These are phyloP conservation scores for Meloidogyne floridensis DNA, from an alignment of 1,140 invertebrate genomes.

Conservation along the genomic window DNA sequence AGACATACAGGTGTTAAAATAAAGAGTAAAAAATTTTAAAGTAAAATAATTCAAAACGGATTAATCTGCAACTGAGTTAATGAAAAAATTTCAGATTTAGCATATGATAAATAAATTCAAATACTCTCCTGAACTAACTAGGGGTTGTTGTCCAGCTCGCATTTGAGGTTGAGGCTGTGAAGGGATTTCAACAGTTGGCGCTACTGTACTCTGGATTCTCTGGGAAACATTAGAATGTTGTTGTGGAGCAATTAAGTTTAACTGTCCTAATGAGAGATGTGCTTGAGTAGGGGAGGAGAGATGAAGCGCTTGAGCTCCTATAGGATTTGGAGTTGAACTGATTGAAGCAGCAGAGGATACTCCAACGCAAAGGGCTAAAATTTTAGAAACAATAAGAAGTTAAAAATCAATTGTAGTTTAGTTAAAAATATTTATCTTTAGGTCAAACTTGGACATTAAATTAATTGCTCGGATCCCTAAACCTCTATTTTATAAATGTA, in stretches of 20 bases:
- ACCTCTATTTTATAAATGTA: too few species aligned
- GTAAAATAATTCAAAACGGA: too few species aligned
- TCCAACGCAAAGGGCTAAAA: slow-evolving; percentile 22
- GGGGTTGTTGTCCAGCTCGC: not conserved
- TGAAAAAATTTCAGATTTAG: too few species aligned
- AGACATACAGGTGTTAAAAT: too few species aligned
- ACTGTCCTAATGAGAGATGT: slow-evolving; percentile 32
- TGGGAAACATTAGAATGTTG: not conserved
- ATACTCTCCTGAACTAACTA: not conserved
- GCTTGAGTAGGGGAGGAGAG: slow-evolving; percentile 19
- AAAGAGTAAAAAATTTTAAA: too few species aligned
- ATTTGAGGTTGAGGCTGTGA: slow-evolving; percentile 50
- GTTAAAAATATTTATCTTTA: too few species aligned
- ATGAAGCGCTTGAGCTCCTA: slow-evolving; percentile 9
- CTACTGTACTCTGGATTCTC: not conserved
- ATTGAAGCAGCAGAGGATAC: slow-evolving; percentile 7
- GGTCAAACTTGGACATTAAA: too few species aligned
- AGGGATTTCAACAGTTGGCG: slow-evolving; percentile 35
- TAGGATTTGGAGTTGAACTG: slow-evolving; percentile 14
- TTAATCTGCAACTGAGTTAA: too few species aligned
- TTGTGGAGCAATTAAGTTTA: slow-evolving; percentile 26
- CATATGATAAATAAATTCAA: too few species aligned
- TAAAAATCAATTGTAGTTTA: too few species aligned
- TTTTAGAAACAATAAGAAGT: not conserved
- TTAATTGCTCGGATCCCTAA: too few species aligned